Evolutionary conservation across 2,888 invertebrate species (phyloP), one percentile per base, ranked within the genome.

Genomic region (Myopa tessellatipennis): DNA sequence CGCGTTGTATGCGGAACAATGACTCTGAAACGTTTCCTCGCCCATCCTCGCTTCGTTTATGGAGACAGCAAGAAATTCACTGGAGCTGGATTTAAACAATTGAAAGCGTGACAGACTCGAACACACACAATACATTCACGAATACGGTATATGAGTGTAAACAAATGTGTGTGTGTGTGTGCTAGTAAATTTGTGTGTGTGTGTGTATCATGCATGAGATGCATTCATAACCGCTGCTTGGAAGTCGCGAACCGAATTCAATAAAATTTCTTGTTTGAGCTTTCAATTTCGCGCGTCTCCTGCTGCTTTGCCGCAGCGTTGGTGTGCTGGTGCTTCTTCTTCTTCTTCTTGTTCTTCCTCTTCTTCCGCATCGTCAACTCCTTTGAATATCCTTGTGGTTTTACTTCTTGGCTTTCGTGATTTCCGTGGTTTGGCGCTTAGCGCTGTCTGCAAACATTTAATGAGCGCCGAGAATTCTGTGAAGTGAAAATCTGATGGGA

Each of bases 251-350:
- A 18, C 68, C n/a, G 55, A 75, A 75, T 75, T 75, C 75, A 75
- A 75, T 68, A 61, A 68, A 69, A 75, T 75, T 55, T 75, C 58
- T 75, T 68, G 75, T 69, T 69, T 69, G 18, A 75, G 69, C 68
- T 68, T 75, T 68, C 69, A 75, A 75, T 69, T 61, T 69, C 5
- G 36, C 38, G 65, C 34, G 38, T 55, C 55, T 55, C 3, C 55
- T 6, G 5, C 14, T 71, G 65, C 36, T 61, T 8, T 52, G 3
- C 52, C 52, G 26, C 52, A 52, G 52, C 14, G 52, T 52, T 52
- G 52, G n/a, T n/a, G n/a, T n/a, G n/a, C n/a, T n/a, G n/a, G n/a
- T n/a, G 40, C 40, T 40, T 40, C 40, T 8, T 40, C 8, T 8
- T 45, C 45, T 45, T 10, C 2, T 10, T 45, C 45, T 45, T 10